Evolutionary conservation across 2,113 vertebrate species (phyloP).

Genomic region (Megaceryle maxima): DNA sequence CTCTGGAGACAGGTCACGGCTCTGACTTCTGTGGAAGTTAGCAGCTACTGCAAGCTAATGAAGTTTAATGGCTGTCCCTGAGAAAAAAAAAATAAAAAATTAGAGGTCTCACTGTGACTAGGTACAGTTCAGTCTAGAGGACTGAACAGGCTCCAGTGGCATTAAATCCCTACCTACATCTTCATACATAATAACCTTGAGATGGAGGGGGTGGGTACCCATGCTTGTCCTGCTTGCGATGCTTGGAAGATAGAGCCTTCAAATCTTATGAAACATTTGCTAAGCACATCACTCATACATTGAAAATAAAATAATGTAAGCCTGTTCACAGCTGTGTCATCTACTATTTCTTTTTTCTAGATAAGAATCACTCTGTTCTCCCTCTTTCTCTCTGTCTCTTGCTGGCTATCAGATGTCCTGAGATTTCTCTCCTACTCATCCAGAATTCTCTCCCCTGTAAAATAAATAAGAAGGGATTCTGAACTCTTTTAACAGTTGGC

Average conservation of each 20-base stretch:
- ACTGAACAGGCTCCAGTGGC: background rate
- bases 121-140: background rate
- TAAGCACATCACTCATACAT: background rate
- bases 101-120: background rate
- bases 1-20: background rate
- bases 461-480: background rate
- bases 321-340: background rate
- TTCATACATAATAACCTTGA: constrained; percentile 4
- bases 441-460: background rate
- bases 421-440: background rate
- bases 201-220: background rate
- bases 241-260: background rate
- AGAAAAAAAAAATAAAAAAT: background rate
- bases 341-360: constrained; percentile 35
- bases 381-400: background rate
- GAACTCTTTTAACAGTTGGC: background rate
- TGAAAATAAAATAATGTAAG: constrained; percentile 39
- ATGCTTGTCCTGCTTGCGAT: background rate
- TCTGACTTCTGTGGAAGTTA: background rate
- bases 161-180: background rate
- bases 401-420: background rate
- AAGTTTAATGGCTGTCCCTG: background rate
- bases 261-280: constrained; percentile 22
- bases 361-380: background rate
- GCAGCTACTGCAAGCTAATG: background rate